Evolutionary conservation across 2,888 invertebrate species (phyloP).

Genomic region (Drosophila phalerata): DNA sequence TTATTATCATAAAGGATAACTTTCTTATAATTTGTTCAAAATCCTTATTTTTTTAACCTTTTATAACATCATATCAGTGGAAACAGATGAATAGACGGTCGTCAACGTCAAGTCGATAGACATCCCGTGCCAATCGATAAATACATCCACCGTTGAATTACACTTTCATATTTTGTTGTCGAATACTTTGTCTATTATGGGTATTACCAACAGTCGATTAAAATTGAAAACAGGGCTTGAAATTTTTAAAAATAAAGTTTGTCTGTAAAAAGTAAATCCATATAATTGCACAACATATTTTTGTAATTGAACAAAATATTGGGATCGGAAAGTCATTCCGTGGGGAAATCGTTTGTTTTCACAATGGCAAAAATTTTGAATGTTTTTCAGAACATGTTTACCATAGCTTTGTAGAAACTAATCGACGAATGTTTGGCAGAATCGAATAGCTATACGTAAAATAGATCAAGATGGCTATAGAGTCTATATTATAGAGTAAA

Average conservation of each 20-base stretch:
- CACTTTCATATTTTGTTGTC: background rate
- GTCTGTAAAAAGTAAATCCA: too few species aligned
- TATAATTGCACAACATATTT: too few species aligned
- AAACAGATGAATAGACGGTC: background rate
- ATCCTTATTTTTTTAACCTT: too few species aligned
- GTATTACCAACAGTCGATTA: background rate
- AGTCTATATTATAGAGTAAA: background rate
- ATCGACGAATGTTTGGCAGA: background rate
- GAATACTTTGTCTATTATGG: background rate
- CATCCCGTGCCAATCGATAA: background rate
- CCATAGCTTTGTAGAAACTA: background rate
- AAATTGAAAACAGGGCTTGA: background rate
- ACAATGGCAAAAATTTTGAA: too few species aligned
- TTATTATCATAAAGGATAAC: too few species aligned
- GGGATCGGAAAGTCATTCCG: too few species aligned
- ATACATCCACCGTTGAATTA: background rate
- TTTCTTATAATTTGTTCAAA: too few species aligned
- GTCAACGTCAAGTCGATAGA: background rate
- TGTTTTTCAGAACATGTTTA: background rate
- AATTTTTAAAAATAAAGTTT: background rate
- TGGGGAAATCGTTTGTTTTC: too few species aligned
- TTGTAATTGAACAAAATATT: too few species aligned
- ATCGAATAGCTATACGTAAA: too few species aligned
- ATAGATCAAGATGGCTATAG: background rate
- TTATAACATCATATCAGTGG: background rate